Percentiles rank a stretch among this genome's conserved stretches.
phyloP scores from a whole-genome alignment of 2,113 vertebrate species.

The Spea multiplicata region DNA sequence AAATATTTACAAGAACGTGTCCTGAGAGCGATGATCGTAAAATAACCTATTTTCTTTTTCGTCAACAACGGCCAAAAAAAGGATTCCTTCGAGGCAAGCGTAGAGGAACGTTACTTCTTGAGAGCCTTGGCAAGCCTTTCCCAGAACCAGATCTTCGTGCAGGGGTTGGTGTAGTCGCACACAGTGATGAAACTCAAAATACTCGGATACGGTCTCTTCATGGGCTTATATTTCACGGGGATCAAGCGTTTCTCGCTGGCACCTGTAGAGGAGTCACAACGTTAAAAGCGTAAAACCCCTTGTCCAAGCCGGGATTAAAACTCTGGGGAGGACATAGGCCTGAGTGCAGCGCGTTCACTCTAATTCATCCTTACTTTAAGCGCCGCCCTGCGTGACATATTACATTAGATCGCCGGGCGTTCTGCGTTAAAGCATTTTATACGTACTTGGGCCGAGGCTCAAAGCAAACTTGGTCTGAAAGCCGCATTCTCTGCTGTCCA shows the following conservation, averaged over 20 bases:
- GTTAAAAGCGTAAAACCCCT: too few relatives aligned
- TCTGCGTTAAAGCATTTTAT: neutral
- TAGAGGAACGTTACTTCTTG: constrained; percentile 1
- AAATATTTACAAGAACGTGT: too few relatives aligned
- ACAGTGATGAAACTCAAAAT: constrained; percentile 90
- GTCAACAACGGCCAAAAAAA: too few relatives aligned
- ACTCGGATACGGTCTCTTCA: constrained; percentile 88
- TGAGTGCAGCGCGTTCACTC: too few relatives aligned
- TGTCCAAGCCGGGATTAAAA: too few relatives aligned
- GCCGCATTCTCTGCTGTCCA: constrained; percentile 89
- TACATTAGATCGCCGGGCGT: too few relatives aligned
- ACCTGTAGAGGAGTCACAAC: constrained; percentile 62
- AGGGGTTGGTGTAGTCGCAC: constrained; percentile 91
- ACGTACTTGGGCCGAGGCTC: constrained; percentile 88
- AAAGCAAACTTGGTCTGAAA: constrained; percentile 99
- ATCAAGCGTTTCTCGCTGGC: constrained; percentile 87
- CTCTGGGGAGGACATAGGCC: too few relatives aligned
- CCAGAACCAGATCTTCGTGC: constrained; percentile 95
- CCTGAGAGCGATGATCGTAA: too few relatives aligned
- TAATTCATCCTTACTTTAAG: too few relatives aligned
- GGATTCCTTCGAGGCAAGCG: too few relatives aligned
- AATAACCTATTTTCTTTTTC: too few relatives aligned
- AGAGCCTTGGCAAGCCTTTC: constrained; percentile 84
- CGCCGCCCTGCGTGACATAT: too few relatives aligned
- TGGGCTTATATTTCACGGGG: constrained; percentile 87